Conservation (phyloP, 2,888 invertebrate genomes). For the Adelognathus sp. region DNA sequence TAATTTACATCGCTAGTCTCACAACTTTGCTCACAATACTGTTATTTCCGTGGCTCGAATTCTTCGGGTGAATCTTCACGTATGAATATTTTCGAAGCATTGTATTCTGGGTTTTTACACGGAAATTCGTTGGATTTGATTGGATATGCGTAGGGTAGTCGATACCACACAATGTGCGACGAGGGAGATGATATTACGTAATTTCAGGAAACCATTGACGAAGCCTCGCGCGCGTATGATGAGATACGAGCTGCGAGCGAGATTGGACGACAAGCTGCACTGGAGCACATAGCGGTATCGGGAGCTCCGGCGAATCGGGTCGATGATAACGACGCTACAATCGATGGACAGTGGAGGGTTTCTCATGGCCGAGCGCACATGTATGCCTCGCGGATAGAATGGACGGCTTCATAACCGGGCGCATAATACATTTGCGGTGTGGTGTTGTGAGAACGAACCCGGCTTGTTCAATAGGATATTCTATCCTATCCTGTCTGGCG, state of each 20-base stretch:
- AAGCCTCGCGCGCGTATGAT: not conserved
- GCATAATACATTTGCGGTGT: conserved; percentile 7
- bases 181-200: not conserved
- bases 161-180: not conserved
- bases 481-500: conserved; percentile 16
- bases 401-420: not conserved
- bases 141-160: not conserved
- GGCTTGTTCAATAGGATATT: not conserved
- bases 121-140: not conserved
- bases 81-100: not conserved
- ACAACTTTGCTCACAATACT: conserved; percentile 8
- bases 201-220: not conserved
- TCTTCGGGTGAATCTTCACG: not conserved
- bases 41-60: not conserved
- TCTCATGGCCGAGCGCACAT: not conserved
- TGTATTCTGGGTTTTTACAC: not conserved
- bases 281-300: not conserved
- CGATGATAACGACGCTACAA: conserved; percentile 10
- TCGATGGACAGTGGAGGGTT: conserved; percentile 4
- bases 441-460: conserved; percentile 21
- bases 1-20: conserved; percentile 21
- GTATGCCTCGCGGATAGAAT: not conserved
- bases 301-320: conserved; percentile 9
- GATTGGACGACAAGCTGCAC: not conserved
- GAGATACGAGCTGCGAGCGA: not conserved